Evolutionary conservation across 2,113 vertebrate species (phyloP).

Genomic region (Rana temporaria): DNA sequence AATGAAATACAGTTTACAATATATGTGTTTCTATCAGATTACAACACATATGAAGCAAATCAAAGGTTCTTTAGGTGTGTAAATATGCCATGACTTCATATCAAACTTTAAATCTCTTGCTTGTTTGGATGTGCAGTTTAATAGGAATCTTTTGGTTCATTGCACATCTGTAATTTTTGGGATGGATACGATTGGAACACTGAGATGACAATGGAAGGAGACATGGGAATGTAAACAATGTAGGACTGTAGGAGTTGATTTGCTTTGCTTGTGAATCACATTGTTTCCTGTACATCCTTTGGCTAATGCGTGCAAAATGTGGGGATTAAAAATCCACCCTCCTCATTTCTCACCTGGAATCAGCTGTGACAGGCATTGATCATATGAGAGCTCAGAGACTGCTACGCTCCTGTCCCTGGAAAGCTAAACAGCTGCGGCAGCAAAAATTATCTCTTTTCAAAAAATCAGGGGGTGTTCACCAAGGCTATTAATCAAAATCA

Average conservation of each 20-base stretch:
- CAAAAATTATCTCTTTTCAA: conserved; percentile 40
- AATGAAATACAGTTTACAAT: too few species aligned
- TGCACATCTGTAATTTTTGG: conserved; percentile 15
- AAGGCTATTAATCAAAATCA: conserved; percentile 57
- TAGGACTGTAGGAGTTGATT: not conserved
- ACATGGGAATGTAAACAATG: conserved; percentile 20
- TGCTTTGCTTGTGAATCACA: not conserved
- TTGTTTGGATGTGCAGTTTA: not conserved
- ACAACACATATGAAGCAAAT: too few species aligned
- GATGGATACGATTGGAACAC: conserved; percentile 3
- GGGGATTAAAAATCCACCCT: conserved; percentile 18
- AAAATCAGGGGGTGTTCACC: conserved; percentile 41
- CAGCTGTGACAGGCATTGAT: not conserved
- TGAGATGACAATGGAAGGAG: not conserved
- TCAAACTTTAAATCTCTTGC: not conserved
- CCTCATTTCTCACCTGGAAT: conserved; percentile 56
- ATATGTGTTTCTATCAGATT: too few species aligned
- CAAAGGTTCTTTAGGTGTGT: not conserved
- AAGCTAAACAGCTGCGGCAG: conserved; percentile 42
- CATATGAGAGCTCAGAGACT: conserved; percentile 46
- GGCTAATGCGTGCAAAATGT: conserved; percentile 5
- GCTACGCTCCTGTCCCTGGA: conserved; percentile 32
- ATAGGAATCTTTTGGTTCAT: not conserved
- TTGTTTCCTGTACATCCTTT: not conserved
- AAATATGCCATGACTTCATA: not conserved